These are phyloP conservation scores for Zoanthus sansibaricus DNA, from an alignment of 92 coral and sea anemone species.

Conservation along the genomic window DNA sequence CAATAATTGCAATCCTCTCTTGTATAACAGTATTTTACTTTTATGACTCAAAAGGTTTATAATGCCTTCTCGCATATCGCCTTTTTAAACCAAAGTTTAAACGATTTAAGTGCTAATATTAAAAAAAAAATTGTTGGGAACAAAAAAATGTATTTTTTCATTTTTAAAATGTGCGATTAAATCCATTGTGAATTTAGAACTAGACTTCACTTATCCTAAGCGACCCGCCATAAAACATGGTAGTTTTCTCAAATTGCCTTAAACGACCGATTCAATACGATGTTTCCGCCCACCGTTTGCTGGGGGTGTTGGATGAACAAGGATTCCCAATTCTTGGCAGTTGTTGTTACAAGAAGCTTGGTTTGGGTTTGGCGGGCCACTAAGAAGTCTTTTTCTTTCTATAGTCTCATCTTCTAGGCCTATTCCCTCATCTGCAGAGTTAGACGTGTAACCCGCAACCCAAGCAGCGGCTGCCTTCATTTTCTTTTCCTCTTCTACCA, in stretches of 20 bases:
- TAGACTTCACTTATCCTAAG: too few relatives aligned
- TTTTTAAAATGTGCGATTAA: too few relatives aligned
- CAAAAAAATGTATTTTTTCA: too few relatives aligned
- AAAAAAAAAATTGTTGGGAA: too few relatives aligned
- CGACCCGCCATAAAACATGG: too few relatives aligned
- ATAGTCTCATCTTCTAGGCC: slow-evolving; percentile 16
- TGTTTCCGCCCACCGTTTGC: not conserved
- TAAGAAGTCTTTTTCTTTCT: slow-evolving; percentile 13
- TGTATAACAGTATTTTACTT: too few relatives aligned
- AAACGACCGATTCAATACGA: slow-evolving; percentile 27
- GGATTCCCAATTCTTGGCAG: not conserved
- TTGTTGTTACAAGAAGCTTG: not conserved
- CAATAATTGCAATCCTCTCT: too few relatives aligned
- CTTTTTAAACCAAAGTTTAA: too few relatives aligned
- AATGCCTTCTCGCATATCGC: too few relatives aligned
- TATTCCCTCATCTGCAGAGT: slow-evolving; percentile 32
- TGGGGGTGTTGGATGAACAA: not conserved
- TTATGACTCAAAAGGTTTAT: too few relatives aligned
- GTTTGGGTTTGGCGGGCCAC: not conserved
- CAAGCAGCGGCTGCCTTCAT: slow-evolving; percentile 19
- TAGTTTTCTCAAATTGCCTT: not conserved
- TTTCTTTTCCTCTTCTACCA: not conserved
- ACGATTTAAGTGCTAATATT: too few relatives aligned
- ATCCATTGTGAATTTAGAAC: too few relatives aligned
- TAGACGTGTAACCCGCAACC: slow-evolving; percentile 4